Base-by-base conservation (phyloP, 2,113 vertebrate genomes). In the Callaeas wilsoni region DNA sequence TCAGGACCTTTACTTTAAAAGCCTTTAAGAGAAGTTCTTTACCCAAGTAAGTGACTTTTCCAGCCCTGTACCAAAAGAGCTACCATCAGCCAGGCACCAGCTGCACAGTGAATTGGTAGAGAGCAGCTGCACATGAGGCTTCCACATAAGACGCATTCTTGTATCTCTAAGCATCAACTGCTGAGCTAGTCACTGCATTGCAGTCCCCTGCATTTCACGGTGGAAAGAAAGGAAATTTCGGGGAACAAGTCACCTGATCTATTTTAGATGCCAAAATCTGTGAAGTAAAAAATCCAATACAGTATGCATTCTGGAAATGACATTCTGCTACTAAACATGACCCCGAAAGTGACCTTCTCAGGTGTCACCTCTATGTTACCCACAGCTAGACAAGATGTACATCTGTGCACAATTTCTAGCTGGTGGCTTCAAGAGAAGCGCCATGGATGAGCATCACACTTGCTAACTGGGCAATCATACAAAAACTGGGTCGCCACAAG, bases 401-500 rank as follows among this genome's bases (percentile, higher is more conserved):
- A 71, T 16, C 23, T 39, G 18, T 18, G 4, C 13, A 7, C 35
- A 16, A 59, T 21, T 78, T 69, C 60, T 13, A 41, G 70, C 25
- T 55, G 55, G 64, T 16, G 14, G 18, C 44, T 64, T 74, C 44
- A 68, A 39, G 27, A 52, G 30, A 30, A 62, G 53, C 71, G 26
- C 37, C 79, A 44, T 18, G 41, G 30, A 20, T 25, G 37, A 71
- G 13, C 14, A 49, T 2, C 62, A 65, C 50, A 46, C 33, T 70
- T 44, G 21, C n/a, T 47, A n/a, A 50, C 37, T 21, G 42, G 46
- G 21, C 27, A 57, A 25, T 16, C 42, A 26, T 7, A 67, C 13
- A 89, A 68, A 5, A 53, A n/a, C 21, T 0, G 0, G 63, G 52
- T 16, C 5, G 16, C 11, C 3, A 4, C 55, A 64, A 59, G n/a